These are phyloP conservation scores for Archaeoteleia sp. DNA, from an alignment of 2,888 invertebrate species.

Conservation along the genomic window DNA sequence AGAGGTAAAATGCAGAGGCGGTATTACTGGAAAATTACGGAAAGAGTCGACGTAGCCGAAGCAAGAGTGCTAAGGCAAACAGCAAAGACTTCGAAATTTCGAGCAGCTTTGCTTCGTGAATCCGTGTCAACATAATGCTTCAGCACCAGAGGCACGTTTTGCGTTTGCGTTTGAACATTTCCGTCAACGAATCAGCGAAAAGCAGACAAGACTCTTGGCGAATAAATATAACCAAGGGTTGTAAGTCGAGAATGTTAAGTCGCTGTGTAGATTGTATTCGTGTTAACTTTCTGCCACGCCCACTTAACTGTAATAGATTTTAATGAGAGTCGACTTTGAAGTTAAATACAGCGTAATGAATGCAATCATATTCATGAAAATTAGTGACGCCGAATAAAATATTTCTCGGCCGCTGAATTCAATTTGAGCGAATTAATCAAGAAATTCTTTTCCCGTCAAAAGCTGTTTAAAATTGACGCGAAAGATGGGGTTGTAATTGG, in stretches of 20 bases:
- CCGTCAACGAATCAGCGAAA: constrained; percentile 51
- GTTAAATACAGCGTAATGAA: constrained; percentile 39
- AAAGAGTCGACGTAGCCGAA: constrained; percentile 38
- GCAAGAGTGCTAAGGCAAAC: constrained; percentile 52
- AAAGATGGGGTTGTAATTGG: constrained; percentile 22
- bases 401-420: constrained; percentile 24
- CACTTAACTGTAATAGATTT: constrained; percentile 45
- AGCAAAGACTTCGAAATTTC: constrained; percentile 56
- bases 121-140: constrained; percentile 54
- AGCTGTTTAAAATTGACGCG: constrained; percentile 11
- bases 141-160: constrained; percentile 52
- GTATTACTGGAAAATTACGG: constrained; percentile 56
- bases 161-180: constrained; percentile 55
- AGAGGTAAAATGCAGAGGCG: constrained; percentile 50
- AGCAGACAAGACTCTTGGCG: constrained; percentile 49
- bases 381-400: constrained; percentile 20
- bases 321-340: constrained; percentile 47
- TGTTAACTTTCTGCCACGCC: constrained; percentile 42
- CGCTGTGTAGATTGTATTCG: constrained; percentile 46
- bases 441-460: constrained; percentile 15
- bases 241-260: constrained; percentile 50
- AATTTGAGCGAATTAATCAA: constrained; percentile 22
- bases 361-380: constrained; percentile 41
- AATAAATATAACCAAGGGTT: constrained; percentile 50
- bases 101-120: constrained; percentile 50